These are phyloP conservation scores for Blennius ocellaris DNA, from an alignment of 2,113 vertebrate species.

Conservation along the genomic window DNA sequence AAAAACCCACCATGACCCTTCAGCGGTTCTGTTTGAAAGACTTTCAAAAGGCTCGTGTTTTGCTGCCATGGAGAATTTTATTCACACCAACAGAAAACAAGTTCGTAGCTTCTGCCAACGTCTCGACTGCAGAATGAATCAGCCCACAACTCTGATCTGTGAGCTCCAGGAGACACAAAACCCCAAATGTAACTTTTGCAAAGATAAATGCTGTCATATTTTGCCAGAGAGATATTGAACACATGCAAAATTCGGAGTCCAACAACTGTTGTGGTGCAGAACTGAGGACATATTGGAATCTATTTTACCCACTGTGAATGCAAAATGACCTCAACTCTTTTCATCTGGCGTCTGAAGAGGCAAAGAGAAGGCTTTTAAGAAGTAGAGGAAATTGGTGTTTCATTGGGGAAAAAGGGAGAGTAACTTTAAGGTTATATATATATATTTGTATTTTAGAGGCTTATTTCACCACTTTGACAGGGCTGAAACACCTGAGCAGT, in stretches of 20 bases:
- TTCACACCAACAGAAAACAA: not conserved
- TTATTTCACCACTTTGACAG: not conserved
- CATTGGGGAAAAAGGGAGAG: not conserved
- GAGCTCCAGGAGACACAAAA: not conserved
- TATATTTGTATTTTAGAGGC: not conserved
- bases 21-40: not conserved
- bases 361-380: not conserved
- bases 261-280: not conserved
- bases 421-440: not conserved
- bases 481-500: slow-evolving; percentile 10
- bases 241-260: too few relatives aligned
- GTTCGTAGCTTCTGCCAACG: not conserved
- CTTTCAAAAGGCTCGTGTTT: not conserved
- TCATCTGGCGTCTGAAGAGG: not conserved
- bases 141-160: not conserved
- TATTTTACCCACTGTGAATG: not conserved
- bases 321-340: not conserved
- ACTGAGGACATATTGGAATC: not conserved
- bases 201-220: not conserved
- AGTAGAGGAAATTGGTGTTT: not conserved
- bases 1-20: not conserved
- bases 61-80: not conserved
- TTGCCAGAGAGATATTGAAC: not conserved
- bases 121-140: not conserved
- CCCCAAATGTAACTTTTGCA: not conserved